Conservation (phyloP, 2,113 vertebrate species). For the human region DNA sequence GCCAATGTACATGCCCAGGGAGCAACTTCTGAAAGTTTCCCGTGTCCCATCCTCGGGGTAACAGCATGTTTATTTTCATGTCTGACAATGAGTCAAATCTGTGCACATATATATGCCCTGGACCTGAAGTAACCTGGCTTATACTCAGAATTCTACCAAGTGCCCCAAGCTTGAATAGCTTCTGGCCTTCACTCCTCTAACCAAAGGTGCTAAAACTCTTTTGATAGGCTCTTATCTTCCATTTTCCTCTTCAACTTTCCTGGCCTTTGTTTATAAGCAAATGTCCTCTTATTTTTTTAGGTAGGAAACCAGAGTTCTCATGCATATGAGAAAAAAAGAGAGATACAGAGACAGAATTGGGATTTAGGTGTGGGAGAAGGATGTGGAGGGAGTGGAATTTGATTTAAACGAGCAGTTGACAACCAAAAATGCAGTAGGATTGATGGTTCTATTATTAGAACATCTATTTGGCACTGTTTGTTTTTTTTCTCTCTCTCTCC, state of each 20-base stretch:
- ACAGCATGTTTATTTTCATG: background rate
- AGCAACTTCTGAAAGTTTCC: background rate
- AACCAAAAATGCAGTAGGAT: background rate
- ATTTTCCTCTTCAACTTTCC: background rate
- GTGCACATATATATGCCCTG: background rate
- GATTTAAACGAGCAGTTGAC: background rate
- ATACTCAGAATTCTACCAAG: background rate
- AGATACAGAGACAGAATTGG: background rate
- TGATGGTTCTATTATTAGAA: constrained; percentile 33
- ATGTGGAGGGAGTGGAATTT: background rate
- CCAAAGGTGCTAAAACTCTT: background rate
- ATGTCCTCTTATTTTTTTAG: background rate
- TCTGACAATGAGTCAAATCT: background rate
- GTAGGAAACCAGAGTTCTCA: background rate
- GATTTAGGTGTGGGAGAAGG: background rate
- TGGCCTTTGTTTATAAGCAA: background rate
- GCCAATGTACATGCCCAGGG: too few species aligned
- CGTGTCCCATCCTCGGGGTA: background rate
- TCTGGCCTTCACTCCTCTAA: background rate
- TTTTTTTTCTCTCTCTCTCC: background rate
- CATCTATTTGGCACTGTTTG: background rate
- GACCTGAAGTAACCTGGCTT: background rate
- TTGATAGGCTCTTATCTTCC: background rate
- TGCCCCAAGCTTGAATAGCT: background rate
- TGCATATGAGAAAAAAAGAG: background rate